phyloP scores from a whole-genome alignment of 2,797 vertebrate genomes.

The Neoniphon sammara region DNA sequence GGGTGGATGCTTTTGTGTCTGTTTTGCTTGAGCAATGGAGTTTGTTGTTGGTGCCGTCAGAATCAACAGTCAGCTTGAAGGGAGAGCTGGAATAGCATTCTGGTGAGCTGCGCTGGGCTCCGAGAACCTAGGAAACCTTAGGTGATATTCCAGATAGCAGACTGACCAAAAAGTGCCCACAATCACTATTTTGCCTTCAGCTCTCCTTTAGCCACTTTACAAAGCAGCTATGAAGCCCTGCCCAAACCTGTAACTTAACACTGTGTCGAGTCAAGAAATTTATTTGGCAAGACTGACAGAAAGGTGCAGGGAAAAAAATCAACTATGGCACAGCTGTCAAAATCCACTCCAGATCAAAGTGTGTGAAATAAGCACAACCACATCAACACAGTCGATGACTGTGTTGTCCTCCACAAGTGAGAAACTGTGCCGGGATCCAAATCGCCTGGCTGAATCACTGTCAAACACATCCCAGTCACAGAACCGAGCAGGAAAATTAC shows the following conservation, averaged over 20 bases:
- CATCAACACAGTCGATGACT: conserved; percentile 54
- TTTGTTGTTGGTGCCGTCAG: conserved; percentile 75
- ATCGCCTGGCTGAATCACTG: conserved; percentile 57
- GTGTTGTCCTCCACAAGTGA: conserved; percentile 48
- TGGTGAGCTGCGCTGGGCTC: conserved; percentile 64
- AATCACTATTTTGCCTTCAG: conserved; percentile 70
- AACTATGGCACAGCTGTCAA: conserved; percentile 64
- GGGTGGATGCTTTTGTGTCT: conserved; percentile 83
- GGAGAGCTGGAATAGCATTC: conserved; percentile 69
- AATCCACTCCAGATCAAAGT: conserved; percentile 64
- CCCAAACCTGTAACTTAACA: conserved; percentile 60
- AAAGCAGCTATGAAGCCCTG: conserved; percentile 49
- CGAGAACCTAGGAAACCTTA: conserved; percentile 77
- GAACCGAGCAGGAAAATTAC: conserved; percentile 43
- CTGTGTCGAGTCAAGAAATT: conserved; percentile 56
- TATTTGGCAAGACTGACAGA: conserved; percentile 67
- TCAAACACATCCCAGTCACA: conserved; percentile 55
- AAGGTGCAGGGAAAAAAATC: conserved; percentile 50
- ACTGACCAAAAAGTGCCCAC: conserved; percentile 69
- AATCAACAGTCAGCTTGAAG: conserved; percentile 80
- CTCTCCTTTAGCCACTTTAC: conserved; percentile 65
- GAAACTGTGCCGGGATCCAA: conserved; percentile 53
- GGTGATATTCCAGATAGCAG: conserved; percentile 73
- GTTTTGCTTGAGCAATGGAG: conserved; percentile 76
- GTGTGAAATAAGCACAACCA: conserved; percentile 43